Evolutionary conservation across 2,888 invertebrate genomes (phyloP), one percentile per base, ranked within the genome.

Genomic region (Amphipoea lucens): DNA sequence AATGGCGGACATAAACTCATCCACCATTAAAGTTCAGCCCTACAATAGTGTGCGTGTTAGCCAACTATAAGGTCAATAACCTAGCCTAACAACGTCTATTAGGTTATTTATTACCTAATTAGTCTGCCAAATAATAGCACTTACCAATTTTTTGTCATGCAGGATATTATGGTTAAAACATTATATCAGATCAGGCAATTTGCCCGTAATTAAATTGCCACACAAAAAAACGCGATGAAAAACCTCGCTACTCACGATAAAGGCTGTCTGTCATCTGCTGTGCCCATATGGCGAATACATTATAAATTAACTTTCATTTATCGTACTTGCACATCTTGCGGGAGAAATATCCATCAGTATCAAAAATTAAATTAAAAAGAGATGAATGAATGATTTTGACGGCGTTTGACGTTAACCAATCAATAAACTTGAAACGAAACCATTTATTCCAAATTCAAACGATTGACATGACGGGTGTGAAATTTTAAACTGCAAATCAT

Each of bases 401-500:
- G 6, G 45, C 3, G 12, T 70, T 63, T 57, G 62, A 65, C n/a
- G 51, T 14, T 4, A 60, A 36, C 48, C 70, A 57, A 75, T 73
- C 62, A 71, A 72, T 65, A 74, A 57, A 63, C 14, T 63, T 63
- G 1, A 48, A 77, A 75, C 20, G 20, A 54, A 74, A 23, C n/a
- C 2, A 48, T 82, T 77, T 63, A 69, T 71, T 71, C 11, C 5
- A 71, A 71, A 54, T 74, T 57, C n/a, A 67, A 69, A 75, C 11
- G 14, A 63, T 40, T 14, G 36, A 45, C 42, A 60, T 69, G 62
- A 63, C 23, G 17, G 12, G 62, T 42, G 12, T 60, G 45, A 73
- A 79, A 73, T 67, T 51, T 40, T 54, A 79, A 79, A 83, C 63
- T 72, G 78, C 76, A 65, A 77, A 75, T 80, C 69, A 77, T 70